Evolutionary conservation across 2,888 invertebrate genomes (phyloP).

Genomic region (Drosophila subquinaria): DNA sequence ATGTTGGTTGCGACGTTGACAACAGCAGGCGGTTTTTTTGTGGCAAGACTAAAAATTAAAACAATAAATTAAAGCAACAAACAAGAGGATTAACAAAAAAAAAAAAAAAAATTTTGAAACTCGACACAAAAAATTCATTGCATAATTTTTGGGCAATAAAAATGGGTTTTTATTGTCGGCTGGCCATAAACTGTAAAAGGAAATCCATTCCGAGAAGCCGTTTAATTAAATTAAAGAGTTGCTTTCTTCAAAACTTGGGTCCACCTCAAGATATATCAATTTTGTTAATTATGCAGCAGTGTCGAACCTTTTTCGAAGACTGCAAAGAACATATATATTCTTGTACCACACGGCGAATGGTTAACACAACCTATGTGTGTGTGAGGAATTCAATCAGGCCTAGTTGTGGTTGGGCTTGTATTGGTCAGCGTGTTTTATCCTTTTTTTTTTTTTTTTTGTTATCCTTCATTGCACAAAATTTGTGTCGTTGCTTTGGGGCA

Average conservation of each 20-base stretch:
- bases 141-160: conserved; percentile 62
- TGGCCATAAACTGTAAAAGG: conserved; percentile 41
- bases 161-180: conserved; percentile 46
- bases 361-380: conserved; percentile 2
- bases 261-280: conserved; percentile 8
- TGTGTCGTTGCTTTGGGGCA: background rate
- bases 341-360: conserved; percentile 34
- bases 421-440: conserved; percentile 43
- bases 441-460: conserved; percentile 21
- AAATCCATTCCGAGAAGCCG: conserved; percentile 37
- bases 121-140: conserved; percentile 32
- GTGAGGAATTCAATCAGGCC: conserved; percentile 57
- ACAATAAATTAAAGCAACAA: conserved; percentile 64
- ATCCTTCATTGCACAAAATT: conserved; percentile 39
- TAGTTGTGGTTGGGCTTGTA: conserved; percentile 8
- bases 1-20: conserved; percentile 6
- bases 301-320: conserved; percentile 37
- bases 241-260: background rate
- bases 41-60: conserved; percentile 72
- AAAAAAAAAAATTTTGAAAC: conserved; percentile 1
- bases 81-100: conserved; percentile 9
- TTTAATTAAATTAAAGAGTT: conserved; percentile 57
- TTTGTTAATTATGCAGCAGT: conserved; percentile 53
- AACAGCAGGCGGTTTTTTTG: conserved; percentile 58
- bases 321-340: conserved; percentile 23